Percentiles rank a stretch among this genome's conserved stretches.
Conservation (phyloP, 23 tunicate species). For the Ascidia mentula region DNA sequence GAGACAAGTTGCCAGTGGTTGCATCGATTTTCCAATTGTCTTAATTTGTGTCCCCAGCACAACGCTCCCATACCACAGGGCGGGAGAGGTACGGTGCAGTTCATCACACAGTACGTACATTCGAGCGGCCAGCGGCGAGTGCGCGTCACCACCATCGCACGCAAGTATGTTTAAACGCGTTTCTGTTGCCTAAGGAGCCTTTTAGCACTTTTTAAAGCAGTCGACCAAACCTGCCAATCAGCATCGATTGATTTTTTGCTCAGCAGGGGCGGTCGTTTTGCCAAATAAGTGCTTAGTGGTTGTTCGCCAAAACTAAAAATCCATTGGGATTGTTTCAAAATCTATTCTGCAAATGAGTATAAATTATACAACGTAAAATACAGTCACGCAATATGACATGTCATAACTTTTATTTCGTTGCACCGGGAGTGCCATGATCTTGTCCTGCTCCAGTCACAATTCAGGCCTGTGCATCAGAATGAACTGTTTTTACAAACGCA, state of each 20-base stretch:
- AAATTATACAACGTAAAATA: too few relatives aligned
- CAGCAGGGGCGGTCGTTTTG: too few relatives aligned
- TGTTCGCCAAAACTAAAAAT: too few relatives aligned
- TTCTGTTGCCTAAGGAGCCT: not conserved
- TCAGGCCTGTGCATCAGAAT: too few relatives aligned
- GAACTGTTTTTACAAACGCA: too few relatives aligned
- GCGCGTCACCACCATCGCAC: slow-evolving; percentile 87
- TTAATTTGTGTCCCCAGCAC: slow-evolving; percentile 60
- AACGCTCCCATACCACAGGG: slow-evolving; percentile 99
- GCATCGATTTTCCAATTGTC: too few relatives aligned
- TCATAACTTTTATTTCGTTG: too few relatives aligned
- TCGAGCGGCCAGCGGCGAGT: slow-evolving; percentile 81
- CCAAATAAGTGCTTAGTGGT: too few relatives aligned
- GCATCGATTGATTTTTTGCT: not conserved
- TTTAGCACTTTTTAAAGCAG: not conserved
- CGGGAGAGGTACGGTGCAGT: slow-evolving; percentile 88
- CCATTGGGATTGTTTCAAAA: too few relatives aligned
- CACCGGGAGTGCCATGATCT: not conserved
- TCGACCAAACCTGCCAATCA: not conserved
- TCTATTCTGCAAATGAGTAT: too few relatives aligned
- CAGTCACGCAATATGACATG: too few relatives aligned
- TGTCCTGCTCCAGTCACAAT: not conserved
- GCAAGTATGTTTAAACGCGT: slow-evolving; percentile 51
- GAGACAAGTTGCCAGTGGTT: too few relatives aligned
- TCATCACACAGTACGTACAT: slow-evolving; percentile 87